Evolutionary conservation across 2,888 invertebrate genomes (phyloP).

Genomic region (Bembecia ichneumoniformis): DNA sequence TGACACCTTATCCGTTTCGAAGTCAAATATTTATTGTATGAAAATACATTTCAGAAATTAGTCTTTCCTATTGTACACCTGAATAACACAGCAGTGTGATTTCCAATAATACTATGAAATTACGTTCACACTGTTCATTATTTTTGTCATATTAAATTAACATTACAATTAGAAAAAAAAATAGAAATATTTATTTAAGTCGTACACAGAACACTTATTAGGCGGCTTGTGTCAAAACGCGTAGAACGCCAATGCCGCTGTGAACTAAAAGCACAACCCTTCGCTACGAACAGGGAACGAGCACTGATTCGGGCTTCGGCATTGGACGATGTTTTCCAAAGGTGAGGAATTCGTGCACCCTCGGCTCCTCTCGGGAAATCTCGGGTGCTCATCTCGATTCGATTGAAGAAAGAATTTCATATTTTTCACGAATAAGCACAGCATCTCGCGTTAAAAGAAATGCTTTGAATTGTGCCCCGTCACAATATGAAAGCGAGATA

Average conservation of each 20-base stretch:
- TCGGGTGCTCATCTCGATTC: slow-evolving; percentile 59
- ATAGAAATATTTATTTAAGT: too few species aligned
- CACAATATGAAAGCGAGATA: background rate
- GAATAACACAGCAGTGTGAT: too few species aligned
- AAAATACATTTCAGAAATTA: too few species aligned
- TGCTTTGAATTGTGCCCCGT: background rate
- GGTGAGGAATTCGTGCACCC: slow-evolving; percentile 58
- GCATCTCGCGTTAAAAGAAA: background rate
- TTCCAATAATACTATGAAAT: too few species aligned
- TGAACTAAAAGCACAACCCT: slow-evolving; percentile 25
- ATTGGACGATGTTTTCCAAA: slow-evolving; percentile 63
- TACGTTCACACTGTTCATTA: too few species aligned
- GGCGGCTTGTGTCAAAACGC: background rate
- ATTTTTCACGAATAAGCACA: slow-evolving; percentile 28
- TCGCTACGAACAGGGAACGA: slow-evolving; percentile 37
- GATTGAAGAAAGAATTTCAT: slow-evolving; percentile 57
- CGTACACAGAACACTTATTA: background rate
- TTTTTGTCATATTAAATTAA: too few species aligned
- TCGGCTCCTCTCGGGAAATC: slow-evolving; percentile 45
- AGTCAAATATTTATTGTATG: too few species aligned
- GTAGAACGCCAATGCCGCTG: background rate
- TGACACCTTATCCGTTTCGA: too few species aligned
- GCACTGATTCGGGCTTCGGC: slow-evolving; percentile 65
- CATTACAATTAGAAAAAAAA: too few species aligned
- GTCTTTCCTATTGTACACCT: too few species aligned